Base-by-base conservation (phyloP, 2,113 vertebrate species). In the Cochlearius cochlearius region DNA sequence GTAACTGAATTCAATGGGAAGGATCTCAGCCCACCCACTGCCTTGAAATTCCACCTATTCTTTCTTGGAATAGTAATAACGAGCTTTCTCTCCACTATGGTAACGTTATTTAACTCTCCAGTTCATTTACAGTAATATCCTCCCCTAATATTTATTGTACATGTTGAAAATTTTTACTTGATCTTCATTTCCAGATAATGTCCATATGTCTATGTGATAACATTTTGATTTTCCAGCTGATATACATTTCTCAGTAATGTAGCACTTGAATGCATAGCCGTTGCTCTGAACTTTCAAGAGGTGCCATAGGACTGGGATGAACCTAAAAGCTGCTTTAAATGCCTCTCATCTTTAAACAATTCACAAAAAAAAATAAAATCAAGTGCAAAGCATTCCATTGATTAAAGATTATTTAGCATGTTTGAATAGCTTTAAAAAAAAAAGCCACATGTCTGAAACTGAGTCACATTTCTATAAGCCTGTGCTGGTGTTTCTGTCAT, bases 191-290 rank as follows among this genome's bases (percentile, higher is more conserved):
- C 36, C 71, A 39, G 63, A 88, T 91, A 89, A 82, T 41, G 15
- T 93, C 81, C 8, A 16, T 78, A 58, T 55, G 53, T 64, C 56
- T 41, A 41, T 78, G 74, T 85, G 95, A 88, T 91, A 81, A 78
- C 30, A 43, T 90, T 93, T 90, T 79, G 80, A 84, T 97, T 97
- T 97, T 88, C 55, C 63, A 95, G 58, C 72, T 96, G 84, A 82
- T 55, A 45, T 39, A 36, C 41, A 4, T 92, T 90, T 88, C 90
- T 96, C 95, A 71, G 58, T 96, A 78, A 76, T 86, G 59, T 72
- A 84, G 83, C 90, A 84, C 84, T 90, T 88, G 43, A 93, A 84
- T 39, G 29, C 21, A 34, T 20, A 60, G 34, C 59, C 66, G 47
- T 90, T 41, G 6, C 59, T 95, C 69, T 94, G 58, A 91, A 73